phyloP scores from a whole-genome alignment of 1,140 invertebrate species.

The Aphelenchoides besseyi region DNA sequence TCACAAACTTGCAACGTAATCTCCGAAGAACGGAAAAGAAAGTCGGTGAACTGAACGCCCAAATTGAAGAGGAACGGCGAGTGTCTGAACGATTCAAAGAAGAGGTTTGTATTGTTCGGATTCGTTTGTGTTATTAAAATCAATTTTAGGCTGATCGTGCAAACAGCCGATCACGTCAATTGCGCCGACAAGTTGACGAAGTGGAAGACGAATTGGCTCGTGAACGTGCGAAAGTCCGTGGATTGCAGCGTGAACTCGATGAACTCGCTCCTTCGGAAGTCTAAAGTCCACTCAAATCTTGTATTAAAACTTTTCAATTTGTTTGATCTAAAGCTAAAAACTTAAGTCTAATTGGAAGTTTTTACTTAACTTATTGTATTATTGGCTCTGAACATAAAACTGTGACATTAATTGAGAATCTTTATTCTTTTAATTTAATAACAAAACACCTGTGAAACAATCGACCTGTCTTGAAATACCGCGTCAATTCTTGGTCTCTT shows the following conservation, averaged over 20 bases:
- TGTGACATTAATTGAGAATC: no score
- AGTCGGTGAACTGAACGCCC: conserved; percentile 35
- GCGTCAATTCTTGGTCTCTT: no score
- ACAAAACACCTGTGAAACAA: no score
- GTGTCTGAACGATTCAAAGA: conserved; percentile 53
- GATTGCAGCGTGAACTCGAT: conserved; percentile 49
- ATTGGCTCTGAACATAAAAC: no score
- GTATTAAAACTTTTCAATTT: no score
- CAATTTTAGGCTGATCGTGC: conserved; percentile 38
- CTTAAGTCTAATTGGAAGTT: no score
- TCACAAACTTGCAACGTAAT: conserved; percentile 27
- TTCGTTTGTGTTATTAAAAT: neutral
- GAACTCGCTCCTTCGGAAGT: neutral
- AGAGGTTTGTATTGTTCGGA: conserved; percentile 29
- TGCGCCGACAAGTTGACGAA: conserved; percentile 58
- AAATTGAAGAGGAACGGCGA: conserved; percentile 53
- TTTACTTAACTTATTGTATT: no score
- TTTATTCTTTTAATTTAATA: no score
- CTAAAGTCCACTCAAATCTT: no score
- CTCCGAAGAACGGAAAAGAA: conserved; percentile 49
- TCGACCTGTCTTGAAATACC: no score
- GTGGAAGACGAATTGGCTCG: conserved; percentile 55
- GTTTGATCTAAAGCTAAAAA: no score
- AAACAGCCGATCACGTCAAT: conserved; percentile 35
- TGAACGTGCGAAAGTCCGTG: conserved; percentile 43